Base-by-base conservation (phyloP, 2,113 vertebrate genomes). In the Genyomyrus donnyi region DNA sequence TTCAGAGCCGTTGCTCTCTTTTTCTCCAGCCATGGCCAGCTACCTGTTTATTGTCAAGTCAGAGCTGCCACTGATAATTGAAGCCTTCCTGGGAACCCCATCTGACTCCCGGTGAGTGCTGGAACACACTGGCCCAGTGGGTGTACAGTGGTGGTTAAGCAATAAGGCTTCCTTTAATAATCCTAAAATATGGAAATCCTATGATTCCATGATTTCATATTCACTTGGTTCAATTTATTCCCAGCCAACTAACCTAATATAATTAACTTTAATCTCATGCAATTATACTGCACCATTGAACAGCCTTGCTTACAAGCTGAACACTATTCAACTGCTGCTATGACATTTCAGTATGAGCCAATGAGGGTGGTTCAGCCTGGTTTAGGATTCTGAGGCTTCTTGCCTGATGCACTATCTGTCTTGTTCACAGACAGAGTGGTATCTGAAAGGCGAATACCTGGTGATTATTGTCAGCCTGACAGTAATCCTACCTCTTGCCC, bases 31-130 rank as follows among this genome's bases (percentile, higher is more conserved):
- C 88, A 97, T 97, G 97, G 97, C 97, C 91, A 98, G 97, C 92
- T 98, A 98, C 93, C 95, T 97, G 91, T 98, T 97, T 94, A 98
- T 97, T 45, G 96, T 97, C 66, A 97, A 97, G 89, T 97, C 94
- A 1, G 97, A 98, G 92, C 92, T 98, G 42, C 97, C 97, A 3
- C 91, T 97, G 70, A 97, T 97, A 87, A 97, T 97, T 19, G 94
- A 96, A 84, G 94, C 96, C 77, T 97, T 98, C 88, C 92, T 97
- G 19, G 94, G 92, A 7, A 93, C 95, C 77, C 91, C 93, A 0
- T 91, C 93, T 70, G 92, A 89, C 66, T 93, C 92, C 48, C 10
- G 94, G 95, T 96, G 91, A 96, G 96, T 58, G 11, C 19, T 93
- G 90, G 21, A 11, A 70, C 15, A 56, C 10, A 86, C 84, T 74